Base-by-base conservation (phyloP, 2,888 invertebrate species). In the Eulithis testata region DNA sequence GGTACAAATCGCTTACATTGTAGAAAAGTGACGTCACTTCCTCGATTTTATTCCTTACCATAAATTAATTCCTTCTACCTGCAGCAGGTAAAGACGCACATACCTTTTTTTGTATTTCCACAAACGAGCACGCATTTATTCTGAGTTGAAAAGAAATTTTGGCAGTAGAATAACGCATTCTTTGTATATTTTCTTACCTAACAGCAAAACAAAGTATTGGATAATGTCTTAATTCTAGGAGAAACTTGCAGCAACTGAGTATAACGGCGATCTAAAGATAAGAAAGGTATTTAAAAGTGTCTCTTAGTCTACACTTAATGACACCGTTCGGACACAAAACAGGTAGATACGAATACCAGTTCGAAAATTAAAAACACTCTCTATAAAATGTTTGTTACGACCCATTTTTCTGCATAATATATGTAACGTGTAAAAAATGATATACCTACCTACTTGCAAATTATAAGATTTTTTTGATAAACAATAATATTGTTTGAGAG, bases 41-140 rank as follows among this genome's bases (percentile, higher is more conserved):
- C 66, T 62, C 53, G 45, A 43, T 31, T 43, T 61, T 43, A 58
- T 53, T 51, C 36, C 37, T 36, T 8, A 8, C 44, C 54, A 44
- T 12, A 12, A 53, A 51, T 63, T 52, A 43, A 63, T 58, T 53
- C 58, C 11, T 27, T 57, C 60, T 67, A 67, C 66, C 66, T 67
- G 63, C 49, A 37, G 9, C 58, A 58, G 58, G 58, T 58, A 58
- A 27, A 43, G n/a, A n/a, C 44, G 4, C 44, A 11, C 11, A 1
- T 49, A 12, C 4, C 31, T 47, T 49, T 11, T 54, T 40, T 37
- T 57, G 21, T 49, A 49, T 21, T 49, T 21, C 21, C 49, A 49
- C 49, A 47, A 47, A 47, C 47, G 11, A 49, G 21, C 14, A 14
- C 49, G 49, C 49, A 8, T 49, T 21, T 49, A 49, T 49, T 3